A percentile compares a stretch with the other conserved stretches of the same genome.
These are phyloP conservation scores for Ceyx erithaca DNA, from an alignment of 2,797 vertebrate genomes.

Conservation along the genomic window DNA sequence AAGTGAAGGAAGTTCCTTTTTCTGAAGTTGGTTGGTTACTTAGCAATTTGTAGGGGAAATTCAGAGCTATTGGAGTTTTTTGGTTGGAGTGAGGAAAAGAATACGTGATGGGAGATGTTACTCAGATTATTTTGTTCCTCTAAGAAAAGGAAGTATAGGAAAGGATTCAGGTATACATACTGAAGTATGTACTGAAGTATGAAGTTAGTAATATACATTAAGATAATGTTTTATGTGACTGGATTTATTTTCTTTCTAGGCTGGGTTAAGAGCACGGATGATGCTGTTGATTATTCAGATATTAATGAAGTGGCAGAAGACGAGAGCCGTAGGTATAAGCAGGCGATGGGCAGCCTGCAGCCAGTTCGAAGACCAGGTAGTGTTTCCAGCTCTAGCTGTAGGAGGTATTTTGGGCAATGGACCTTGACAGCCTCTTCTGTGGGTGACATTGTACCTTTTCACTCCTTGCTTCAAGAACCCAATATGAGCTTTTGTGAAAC, in stretches of 20 bases:
- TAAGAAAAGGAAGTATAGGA: background rate
- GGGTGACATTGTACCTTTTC: background rate
- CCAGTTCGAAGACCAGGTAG: slow-evolving; percentile 86
- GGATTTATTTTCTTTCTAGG: slow-evolving; percentile 74
- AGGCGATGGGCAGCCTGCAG: slow-evolving; percentile 92
- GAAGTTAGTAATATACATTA: background rate
- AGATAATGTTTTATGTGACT: background rate
- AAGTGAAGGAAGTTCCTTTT: background rate
- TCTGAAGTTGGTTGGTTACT: background rate
- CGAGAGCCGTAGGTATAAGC: slow-evolving; percentile 93
- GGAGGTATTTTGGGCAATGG: background rate
- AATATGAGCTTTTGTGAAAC: background rate
- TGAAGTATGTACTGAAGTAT: background rate
- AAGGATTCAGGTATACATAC: background rate
- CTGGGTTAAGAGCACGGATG: slow-evolving; percentile 96
- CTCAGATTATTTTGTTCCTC: background rate
- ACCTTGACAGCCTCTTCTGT: background rate
- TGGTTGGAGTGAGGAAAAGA: background rate
- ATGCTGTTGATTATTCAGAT: slow-evolving; percentile 98
- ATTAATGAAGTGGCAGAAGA: slow-evolving; percentile 98
- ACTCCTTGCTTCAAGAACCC: background rate
- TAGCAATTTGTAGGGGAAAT: background rate
- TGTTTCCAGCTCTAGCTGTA: background rate
- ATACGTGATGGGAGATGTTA: background rate
- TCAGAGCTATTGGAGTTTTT: background rate